A percentile compares a stretch with the other conserved stretches of the same genome.
phyloP scores from a whole-genome alignment of 2,113 vertebrate genomes.

The Passer montanus region DNA sequence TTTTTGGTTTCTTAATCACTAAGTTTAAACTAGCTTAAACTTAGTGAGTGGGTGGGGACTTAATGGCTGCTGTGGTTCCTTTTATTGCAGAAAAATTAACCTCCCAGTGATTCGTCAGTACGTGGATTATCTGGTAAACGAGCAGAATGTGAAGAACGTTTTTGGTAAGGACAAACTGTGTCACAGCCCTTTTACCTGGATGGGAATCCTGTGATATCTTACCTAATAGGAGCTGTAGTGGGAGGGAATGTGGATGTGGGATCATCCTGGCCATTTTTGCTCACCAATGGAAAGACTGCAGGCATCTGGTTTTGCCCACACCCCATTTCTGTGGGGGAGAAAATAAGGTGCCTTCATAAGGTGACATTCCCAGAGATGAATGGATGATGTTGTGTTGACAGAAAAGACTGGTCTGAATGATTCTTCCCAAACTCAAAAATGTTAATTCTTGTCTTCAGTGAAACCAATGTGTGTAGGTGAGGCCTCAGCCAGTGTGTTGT shows the following conservation, averaged over 20 bases:
- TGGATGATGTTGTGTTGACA: not conserved
- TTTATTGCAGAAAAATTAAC: conserved; percentile 86
- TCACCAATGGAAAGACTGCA: not conserved
- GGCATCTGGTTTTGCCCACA: not conserved
- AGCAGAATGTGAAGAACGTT: conserved; percentile 84
- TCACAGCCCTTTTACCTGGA: not conserved
- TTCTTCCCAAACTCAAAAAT: not conserved
- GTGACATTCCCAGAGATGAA: not conserved
- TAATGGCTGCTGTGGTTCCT: not conserved
- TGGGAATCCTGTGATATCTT: not conserved
- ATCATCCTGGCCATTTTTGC: not conserved
- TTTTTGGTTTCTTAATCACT: not conserved
- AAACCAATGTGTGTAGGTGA: not conserved
- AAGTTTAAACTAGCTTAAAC: not conserved
- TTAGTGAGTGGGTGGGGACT: not conserved
- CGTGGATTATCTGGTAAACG: conserved; percentile 84
- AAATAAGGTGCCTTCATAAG: not conserved
- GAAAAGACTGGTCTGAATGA: not conserved
- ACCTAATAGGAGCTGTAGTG: not conserved
- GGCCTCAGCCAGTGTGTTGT: not conserved
- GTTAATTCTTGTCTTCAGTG: not conserved
- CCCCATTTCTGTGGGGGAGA: not conserved
- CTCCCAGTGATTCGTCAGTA: conserved; percentile 81
- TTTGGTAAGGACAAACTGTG: conserved; percentile 83
- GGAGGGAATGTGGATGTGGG: not conserved